A percentile compares a stretch with the other conserved stretches of the same genome.
phyloP scores from a whole-genome alignment of 2,797 vertebrate genomes.

The Danio choprae region DNA sequence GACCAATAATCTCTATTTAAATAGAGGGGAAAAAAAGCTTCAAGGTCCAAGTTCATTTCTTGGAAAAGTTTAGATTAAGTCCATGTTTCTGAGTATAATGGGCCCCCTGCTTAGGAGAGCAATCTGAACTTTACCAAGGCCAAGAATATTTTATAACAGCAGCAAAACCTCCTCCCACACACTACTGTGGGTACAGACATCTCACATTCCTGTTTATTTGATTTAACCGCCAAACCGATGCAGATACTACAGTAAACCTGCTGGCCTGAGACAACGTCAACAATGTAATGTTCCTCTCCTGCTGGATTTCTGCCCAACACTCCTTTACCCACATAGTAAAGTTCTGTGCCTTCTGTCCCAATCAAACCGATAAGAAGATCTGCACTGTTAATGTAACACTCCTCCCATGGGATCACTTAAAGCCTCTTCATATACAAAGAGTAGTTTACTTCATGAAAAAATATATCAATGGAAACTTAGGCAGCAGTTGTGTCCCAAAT shows the following conservation, averaged over 20 bases:
- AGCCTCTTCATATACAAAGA: neutral
- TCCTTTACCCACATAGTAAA: constrained; percentile 22
- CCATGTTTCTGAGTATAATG: constrained; percentile 7
- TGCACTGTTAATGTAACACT: neutral
- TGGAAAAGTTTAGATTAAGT: constrained; percentile 29
- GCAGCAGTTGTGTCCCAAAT: too few relatives aligned
- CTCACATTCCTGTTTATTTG: constrained; percentile 53
- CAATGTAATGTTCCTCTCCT: constrained; percentile 46
- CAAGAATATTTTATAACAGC: constrained; percentile 30
- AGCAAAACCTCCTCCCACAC: neutral
- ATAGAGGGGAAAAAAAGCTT: neutral
- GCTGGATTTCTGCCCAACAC: constrained; percentile 35
- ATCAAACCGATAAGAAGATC: constrained; percentile 37
- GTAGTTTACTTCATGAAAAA: neutral
- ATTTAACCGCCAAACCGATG: constrained; percentile 61
- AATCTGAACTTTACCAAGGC: constrained; percentile 31
- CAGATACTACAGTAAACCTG: constrained; percentile 39
- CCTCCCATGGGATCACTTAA: neutral
- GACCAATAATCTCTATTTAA: neutral
- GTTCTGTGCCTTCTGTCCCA: constrained; percentile 39
- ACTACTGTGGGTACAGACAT: constrained; percentile 49
- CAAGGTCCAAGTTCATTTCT: constrained; percentile 4
- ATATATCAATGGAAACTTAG: neutral
- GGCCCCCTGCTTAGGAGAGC: constrained; percentile 23
- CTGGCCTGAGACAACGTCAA: constrained; percentile 29